Evolutionary conservation across 2,888 invertebrate genomes (phyloP).

Genomic region (Drosophila macrothrix): DNA sequence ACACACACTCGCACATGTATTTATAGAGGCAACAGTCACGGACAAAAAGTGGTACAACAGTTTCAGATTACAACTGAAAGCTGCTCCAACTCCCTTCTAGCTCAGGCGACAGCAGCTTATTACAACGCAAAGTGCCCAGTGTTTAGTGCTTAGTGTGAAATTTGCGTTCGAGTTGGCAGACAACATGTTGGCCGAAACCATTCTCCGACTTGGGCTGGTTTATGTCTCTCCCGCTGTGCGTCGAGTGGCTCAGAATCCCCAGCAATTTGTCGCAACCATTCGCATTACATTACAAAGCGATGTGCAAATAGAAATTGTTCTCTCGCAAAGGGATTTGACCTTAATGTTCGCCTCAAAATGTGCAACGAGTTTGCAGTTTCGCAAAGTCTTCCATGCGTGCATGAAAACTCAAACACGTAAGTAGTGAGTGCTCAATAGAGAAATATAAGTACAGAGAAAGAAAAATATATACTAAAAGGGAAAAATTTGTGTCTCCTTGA

Average conservation of each 20-base stretch:
- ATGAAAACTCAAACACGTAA: slow-evolving; percentile 22
- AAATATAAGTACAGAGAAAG: neutral
- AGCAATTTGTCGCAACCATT: slow-evolving; percentile 78
- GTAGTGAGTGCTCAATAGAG: neutral
- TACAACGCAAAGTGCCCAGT: slow-evolving; percentile 47
- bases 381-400: slow-evolving; percentile 30
- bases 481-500: neutral
- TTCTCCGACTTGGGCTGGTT: neutral
- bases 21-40: slow-evolving; percentile 9
- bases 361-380: slow-evolving; percentile 37
- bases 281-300: slow-evolving; percentile 78
- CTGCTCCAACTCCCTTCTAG: slow-evolving; percentile 2
- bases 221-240: slow-evolving; percentile 36
- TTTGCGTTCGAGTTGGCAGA: slow-evolving; percentile 56
- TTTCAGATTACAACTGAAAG: slow-evolving; percentile 51
- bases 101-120: slow-evolving; percentile 34
- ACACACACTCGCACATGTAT: slow-evolving; percentile 2
- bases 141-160: slow-evolving; percentile 65
- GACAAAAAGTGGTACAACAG: slow-evolving; percentile 42
- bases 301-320: slow-evolving; percentile 70
- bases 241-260: slow-evolving; percentile 66
- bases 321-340: slow-evolving; percentile 64
- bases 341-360: slow-evolving; percentile 58
- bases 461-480: neutral
- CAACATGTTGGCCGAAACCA: slow-evolving; percentile 29